These are phyloP conservation scores for Bombyx mandarina DNA, from an alignment of 1,140 invertebrate genomes.

Conservation along the genomic window DNA sequence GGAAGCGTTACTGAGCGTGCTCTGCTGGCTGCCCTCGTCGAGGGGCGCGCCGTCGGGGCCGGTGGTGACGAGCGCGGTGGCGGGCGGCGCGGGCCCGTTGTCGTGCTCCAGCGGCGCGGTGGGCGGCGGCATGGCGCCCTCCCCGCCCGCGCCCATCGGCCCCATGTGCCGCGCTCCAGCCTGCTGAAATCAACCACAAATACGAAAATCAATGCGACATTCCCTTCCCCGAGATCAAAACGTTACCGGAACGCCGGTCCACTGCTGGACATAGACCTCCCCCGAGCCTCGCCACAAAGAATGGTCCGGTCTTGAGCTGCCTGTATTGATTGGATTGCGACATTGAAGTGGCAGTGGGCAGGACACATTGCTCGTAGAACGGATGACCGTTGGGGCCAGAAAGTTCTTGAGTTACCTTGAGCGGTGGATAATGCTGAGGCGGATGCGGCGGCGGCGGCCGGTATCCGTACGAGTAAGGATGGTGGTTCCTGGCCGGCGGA, in stretches of 20 bases:
- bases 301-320: not conserved
- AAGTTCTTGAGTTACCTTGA: conserved; percentile 29
- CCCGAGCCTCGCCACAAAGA: no score
- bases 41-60: conserved; percentile 88
- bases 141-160: conserved; percentile 35
- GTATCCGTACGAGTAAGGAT: conserved; percentile 52
- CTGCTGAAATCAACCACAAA: conserved; percentile 20
- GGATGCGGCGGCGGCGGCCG: conserved; percentile 54
- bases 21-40: conserved; percentile 92
- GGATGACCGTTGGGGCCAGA: no score
- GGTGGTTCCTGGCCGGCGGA: conserved; percentile 54
- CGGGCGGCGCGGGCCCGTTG: conserved; percentile 75
- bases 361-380: no score
- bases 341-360: no score
- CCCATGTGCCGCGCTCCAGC: conserved; percentile 49
- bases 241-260: not conserved
- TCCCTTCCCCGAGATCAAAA: not conserved
- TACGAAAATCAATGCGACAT: not conserved
- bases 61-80: conserved; percentile 88
- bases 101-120: conserved; percentile 75
- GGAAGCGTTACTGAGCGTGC: conserved; percentile 91
- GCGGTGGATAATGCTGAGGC: conserved; percentile 48
- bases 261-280: not conserved
- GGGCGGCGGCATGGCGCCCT: conserved; percentile 67
- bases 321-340: not conserved